Evolutionary conservation across 2,113 vertebrate species (phyloP).

Genomic region (Podilymbus podiceps): DNA sequence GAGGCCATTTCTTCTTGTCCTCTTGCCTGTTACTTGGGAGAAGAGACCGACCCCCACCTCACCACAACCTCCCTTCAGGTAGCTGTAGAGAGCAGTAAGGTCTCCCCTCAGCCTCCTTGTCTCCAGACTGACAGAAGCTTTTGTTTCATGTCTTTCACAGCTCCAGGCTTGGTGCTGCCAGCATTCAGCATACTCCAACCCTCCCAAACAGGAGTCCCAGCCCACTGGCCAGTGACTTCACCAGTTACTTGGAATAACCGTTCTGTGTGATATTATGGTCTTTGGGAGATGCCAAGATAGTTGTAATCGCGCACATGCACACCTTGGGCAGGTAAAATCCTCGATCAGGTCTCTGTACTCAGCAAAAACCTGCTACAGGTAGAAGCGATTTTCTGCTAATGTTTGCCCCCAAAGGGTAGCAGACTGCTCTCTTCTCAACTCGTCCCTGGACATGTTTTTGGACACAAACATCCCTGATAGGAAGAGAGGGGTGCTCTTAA

Average conservation of each 20-base stretch:
- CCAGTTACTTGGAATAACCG: not conserved
- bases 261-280: not conserved
- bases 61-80: too few relatives aligned
- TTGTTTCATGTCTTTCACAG: not conserved
- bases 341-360: not conserved
- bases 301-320: accelerated
- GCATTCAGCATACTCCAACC: not conserved
- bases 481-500: not conserved
- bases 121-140: not conserved
- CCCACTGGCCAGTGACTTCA: not conserved
- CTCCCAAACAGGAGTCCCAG: not conserved
- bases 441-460: not conserved
- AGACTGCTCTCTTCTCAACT: not conserved
- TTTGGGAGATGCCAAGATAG: not conserved
- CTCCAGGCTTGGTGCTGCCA: not conserved
- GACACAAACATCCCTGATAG: not conserved
- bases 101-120: too few relatives aligned
- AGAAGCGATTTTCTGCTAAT: not conserved
- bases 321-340: not conserved
- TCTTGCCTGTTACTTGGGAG: too few relatives aligned
- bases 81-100: too few relatives aligned
- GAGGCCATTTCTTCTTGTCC: too few relatives aligned
- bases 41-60: too few relatives aligned
- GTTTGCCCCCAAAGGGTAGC: not conserved
- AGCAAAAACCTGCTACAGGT: not conserved